Conservation (phyloP, 2,888 invertebrate species). For the Eupithecia pulchellata region DNA sequence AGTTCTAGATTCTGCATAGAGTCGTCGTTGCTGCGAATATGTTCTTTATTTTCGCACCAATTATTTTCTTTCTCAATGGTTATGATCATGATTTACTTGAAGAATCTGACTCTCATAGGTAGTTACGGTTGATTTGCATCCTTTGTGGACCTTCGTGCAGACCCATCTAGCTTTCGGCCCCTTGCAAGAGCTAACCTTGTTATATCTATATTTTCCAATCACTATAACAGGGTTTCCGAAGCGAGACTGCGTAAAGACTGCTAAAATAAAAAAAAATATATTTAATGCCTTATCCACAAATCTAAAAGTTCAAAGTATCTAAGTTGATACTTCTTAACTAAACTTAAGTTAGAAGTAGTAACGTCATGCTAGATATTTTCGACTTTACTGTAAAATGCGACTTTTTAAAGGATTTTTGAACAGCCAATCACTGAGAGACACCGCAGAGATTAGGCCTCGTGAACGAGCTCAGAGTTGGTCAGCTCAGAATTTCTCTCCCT, state of each 20-base stretch:
- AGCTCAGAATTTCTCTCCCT: neutral
- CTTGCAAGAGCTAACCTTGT: constrained; percentile 41
- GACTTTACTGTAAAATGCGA: neutral
- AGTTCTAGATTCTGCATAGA: neutral
- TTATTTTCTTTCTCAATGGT: neutral
- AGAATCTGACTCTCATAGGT: neutral
- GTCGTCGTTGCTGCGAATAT: neutral
- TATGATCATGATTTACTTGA: neutral
- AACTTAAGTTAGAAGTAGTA: too few species aligned
- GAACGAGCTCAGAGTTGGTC: too few species aligned
- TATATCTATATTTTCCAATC: constrained; percentile 53
- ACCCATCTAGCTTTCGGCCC: constrained; percentile 13
- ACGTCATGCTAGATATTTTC: too few species aligned
- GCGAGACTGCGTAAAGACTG: constrained; percentile 2
- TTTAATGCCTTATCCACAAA: too few species aligned
- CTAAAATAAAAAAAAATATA: neutral
- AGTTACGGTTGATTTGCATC: constrained; percentile 17
- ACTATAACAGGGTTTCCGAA: constrained; percentile 32
- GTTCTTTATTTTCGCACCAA: too few species aligned
- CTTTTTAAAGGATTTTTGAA: neutral
- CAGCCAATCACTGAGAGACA: neutral
- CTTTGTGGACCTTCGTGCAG: constrained; percentile 9
- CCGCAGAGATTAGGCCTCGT: too few species aligned
- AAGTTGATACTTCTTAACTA: too few species aligned
- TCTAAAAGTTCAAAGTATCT: too few species aligned